phyloP scores from a whole-genome alignment of 1,140 invertebrate genomes.

The honey bee (Apis mellifera) region DNA sequence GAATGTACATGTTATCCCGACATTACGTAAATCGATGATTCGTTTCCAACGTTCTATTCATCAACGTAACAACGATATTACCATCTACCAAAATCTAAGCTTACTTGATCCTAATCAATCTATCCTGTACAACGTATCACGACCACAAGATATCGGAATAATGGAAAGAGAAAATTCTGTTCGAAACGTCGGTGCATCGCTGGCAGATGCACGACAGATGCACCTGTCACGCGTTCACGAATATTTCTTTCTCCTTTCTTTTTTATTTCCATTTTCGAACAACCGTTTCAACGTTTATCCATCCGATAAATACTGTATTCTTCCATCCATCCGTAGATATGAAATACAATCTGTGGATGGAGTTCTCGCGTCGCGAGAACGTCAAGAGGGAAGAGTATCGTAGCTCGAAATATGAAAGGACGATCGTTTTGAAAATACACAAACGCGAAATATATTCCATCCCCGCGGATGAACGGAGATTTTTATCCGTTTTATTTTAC shows the following conservation, averaged over 20 bases:
- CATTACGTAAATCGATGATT: too few relatives aligned
- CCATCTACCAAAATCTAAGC: neutral
- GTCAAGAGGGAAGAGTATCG: neutral
- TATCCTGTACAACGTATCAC: neutral
- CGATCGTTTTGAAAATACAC: constrained; percentile 7
- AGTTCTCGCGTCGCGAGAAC: neutral
- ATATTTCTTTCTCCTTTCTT: neutral
- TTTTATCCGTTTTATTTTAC: neutral
- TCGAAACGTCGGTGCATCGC: too few relatives aligned
- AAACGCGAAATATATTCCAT: constrained; percentile 23
- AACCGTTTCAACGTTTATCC: neutral
- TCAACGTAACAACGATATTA: neutral
- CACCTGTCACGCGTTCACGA: neutral
- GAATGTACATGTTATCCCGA: neutral
- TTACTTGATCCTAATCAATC: neutral
- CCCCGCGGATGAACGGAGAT: neutral
- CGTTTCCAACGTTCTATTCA: neutral
- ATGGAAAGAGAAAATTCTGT: neutral
- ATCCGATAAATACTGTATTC: neutral
- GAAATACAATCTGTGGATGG: neutral
- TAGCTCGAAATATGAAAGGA: neutral
- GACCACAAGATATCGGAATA: neutral
- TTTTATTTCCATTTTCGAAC: neutral
- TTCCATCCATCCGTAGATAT: too few relatives aligned
- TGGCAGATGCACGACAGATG: neutral